Conservation (phyloP, 2,113 vertebrate species). For the Cepphus grylle region DNA sequence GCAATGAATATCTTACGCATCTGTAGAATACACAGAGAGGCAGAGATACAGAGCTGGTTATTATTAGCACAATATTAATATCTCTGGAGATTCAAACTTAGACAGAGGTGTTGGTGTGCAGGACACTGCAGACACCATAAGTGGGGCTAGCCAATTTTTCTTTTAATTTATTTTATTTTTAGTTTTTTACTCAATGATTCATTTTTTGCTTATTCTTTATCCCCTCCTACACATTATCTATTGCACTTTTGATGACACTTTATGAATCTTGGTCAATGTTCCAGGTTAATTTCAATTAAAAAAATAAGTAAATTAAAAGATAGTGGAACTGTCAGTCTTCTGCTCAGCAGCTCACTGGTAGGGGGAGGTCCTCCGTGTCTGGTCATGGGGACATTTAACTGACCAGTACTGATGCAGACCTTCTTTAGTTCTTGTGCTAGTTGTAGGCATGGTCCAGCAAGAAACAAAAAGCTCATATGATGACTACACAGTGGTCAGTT, state of each 20-base stretch:
- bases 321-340: not conserved
- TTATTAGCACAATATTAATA: constrained; percentile 25
- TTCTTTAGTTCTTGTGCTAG: not conserved
- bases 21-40: not conserved
- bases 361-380: not conserved
- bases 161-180: not conserved
- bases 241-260: not conserved
- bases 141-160: not conserved
- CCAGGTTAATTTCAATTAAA: not conserved
- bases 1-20: not conserved
- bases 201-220: not conserved
- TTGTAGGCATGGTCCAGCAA: not conserved
- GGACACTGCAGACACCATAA: not conserved
- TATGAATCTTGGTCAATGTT: not conserved
- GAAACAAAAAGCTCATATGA: not conserved
- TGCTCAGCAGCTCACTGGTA: not conserved
- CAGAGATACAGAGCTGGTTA: not conserved
- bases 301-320: not conserved
- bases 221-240: too few relatives aligned
- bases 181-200: not conserved
- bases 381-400: not conserved
- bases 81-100: not conserved
- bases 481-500: not conserved
- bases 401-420: not conserved
- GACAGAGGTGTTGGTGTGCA: not conserved